These are phyloP conservation scores for Papilio protenor DNA, from an alignment of 2,888 invertebrate species.

Conservation along the genomic window DNA sequence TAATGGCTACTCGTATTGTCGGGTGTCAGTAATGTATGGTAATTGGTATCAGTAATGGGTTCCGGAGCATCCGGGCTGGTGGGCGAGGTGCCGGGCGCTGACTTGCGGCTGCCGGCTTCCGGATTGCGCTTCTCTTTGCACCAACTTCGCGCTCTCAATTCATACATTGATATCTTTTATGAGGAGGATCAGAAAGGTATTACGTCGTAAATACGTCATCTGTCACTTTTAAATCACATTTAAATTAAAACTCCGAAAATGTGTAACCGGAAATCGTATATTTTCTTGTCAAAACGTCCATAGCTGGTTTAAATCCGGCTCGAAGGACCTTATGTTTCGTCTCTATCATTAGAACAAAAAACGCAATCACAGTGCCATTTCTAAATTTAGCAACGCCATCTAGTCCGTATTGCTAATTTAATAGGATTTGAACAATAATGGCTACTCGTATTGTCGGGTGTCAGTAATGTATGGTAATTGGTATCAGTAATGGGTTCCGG, in stretches of 20 bases:
- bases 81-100: constrained; percentile 71
- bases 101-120: constrained; percentile 71
- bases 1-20: no score
- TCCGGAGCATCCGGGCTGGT: constrained; percentile 68
- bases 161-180: constrained; percentile 67
- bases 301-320: no score
- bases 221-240: no score
- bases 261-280: background rate
- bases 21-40: background rate
- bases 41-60: constrained; percentile 63
- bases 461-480: background rate
- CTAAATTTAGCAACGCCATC: no score
- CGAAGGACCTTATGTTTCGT: no score
- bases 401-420: no score
- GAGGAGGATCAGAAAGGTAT: constrained; percentile 76
- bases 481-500: constrained; percentile 71
- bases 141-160: constrained; percentile 73
- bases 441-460: no score
- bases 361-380: no score
- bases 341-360: no score
- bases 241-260: background rate
- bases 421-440: no score
- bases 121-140: constrained; percentile 69
- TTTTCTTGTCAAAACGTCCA: background rate
- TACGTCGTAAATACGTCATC: no score